Percentiles rank a stretch among this genome's conserved stretches.
These are phyloP conservation scores for Glareola pratincola DNA, from an alignment of 2,113 vertebrate species.

Conservation along the genomic window DNA sequence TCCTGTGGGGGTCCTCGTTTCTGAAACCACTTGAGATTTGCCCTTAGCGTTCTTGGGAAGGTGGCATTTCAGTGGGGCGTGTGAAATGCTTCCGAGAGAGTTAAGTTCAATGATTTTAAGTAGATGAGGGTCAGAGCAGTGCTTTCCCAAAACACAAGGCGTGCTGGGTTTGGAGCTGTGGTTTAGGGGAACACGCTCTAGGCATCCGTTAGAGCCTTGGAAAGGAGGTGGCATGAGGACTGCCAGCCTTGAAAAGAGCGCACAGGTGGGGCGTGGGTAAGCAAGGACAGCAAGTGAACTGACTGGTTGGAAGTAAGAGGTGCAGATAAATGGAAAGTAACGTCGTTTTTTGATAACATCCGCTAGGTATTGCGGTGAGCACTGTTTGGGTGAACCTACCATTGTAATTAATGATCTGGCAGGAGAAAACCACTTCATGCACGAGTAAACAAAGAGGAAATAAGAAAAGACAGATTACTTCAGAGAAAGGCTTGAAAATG, in stretches of 20 bases:
- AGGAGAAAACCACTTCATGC: background rate
- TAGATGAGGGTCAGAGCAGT: background rate
- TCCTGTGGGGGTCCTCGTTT: fast-evolving
- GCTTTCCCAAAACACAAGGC: background rate
- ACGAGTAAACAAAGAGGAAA: background rate
- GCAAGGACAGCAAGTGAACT: background rate
- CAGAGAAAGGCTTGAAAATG: background rate
- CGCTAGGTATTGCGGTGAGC: fast-evolving
- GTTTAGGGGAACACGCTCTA: background rate
- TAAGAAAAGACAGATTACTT: background rate
- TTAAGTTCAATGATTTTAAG: background rate
- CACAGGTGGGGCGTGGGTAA: background rate
- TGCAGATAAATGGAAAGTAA: fast-evolving
- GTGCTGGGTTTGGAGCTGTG: background rate
- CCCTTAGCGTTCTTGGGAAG: background rate
- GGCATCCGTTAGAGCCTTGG: background rate
- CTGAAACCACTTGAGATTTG: fast-evolving
- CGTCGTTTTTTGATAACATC: fast-evolving
- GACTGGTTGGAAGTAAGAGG: background rate
- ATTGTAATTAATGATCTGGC: background rate
- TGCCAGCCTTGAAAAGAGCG: fast-evolving
- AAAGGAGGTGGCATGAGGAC: background rate
- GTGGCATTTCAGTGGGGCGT: fast-evolving
- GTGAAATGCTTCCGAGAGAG: background rate
- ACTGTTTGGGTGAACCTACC: background rate